A percentile compares a stretch with the other conserved stretches of the same genome.
These are phyloP conservation scores for Gobiocypris rarus DNA, from an alignment of 2,113 vertebrate species.

Conservation along the genomic window DNA sequence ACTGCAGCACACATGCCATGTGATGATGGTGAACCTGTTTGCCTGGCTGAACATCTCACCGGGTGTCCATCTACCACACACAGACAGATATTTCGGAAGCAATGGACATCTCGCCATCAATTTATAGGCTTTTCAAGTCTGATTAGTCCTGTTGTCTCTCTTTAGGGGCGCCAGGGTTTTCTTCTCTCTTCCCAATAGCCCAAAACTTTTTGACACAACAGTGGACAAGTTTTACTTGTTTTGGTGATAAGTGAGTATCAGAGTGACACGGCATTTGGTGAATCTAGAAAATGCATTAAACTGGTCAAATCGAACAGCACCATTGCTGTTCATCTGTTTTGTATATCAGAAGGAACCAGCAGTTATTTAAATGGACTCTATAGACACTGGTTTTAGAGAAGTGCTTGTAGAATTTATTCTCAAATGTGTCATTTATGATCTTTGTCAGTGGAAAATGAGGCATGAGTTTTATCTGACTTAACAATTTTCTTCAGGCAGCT, in stretches of 20 bases:
- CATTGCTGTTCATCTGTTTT: slow-evolving; percentile 17
- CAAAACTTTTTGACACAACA: no score
- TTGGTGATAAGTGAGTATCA: no score
- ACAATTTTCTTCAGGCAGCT: slow-evolving; percentile 66
- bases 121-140: slow-evolving; percentile 52
- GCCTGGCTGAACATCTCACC: slow-evolving; percentile 31
- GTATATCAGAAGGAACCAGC: slow-evolving; percentile 28
- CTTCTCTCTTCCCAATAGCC: not conserved
- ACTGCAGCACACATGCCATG: slow-evolving; percentile 6
- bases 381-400: slow-evolving; percentile 64
- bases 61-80: slow-evolving; percentile 23
- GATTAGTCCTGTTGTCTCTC: slow-evolving; percentile 47
- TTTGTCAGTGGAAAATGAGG: slow-evolving; percentile 64
- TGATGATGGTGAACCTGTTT: slow-evolving; percentile 18
- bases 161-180: slow-evolving; percentile 38
- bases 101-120: slow-evolving; percentile 9
- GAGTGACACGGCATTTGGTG: no score
- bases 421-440: slow-evolving; percentile 69
- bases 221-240: no score
- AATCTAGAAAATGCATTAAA: no score
- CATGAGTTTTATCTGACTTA: slow-evolving; percentile 61
- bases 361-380: slow-evolving; percentile 64
- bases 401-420: slow-evolving; percentile 68
- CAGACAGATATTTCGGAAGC: no score
- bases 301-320: no score